Conservation (phyloP, 2,797 vertebrate species). For the Pipistrellus kuhlii region DNA sequence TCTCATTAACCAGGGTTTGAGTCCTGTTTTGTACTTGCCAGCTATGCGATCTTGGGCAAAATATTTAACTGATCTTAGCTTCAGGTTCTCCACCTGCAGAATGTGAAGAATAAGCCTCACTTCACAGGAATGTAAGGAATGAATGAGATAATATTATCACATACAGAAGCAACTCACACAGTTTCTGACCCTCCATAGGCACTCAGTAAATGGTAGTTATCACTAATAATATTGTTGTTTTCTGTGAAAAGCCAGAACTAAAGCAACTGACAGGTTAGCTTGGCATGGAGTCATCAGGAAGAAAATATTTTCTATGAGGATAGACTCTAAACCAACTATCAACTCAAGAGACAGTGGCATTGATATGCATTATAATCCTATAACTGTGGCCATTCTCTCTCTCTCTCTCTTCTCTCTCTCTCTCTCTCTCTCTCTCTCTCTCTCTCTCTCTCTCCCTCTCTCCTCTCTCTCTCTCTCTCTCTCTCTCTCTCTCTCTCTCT, state of each 20-base stretch:
- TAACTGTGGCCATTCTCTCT: neutral
- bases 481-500: neutral
- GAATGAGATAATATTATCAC: neutral
- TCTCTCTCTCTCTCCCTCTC: too few species aligned
- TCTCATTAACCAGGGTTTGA: neutral
- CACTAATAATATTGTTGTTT: constrained; percentile 30
- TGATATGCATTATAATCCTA: too few species aligned
- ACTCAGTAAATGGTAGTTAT: neutral
- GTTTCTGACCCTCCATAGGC: neutral
- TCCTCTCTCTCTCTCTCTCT: neutral
- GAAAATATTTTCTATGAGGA: neutral
- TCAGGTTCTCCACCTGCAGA: neutral
- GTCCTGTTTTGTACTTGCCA: too few species aligned
- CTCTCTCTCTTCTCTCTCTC: neutral
- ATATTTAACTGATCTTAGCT: neutral
- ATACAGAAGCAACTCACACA: neutral
- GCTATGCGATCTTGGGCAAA: neutral
- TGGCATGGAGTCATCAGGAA: neutral
- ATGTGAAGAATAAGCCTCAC: neutral
- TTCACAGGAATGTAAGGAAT: neutral
- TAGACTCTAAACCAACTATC: neutral
- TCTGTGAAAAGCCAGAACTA: constrained; percentile 30
- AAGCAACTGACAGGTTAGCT: neutral
- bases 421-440: neutral
- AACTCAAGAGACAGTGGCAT: neutral